Percentiles rank a stretch among this genome's conserved stretches.
phyloP scores from a whole-genome alignment of 2,888 invertebrate species.

The Caenorhabditis sinica region DNA sequence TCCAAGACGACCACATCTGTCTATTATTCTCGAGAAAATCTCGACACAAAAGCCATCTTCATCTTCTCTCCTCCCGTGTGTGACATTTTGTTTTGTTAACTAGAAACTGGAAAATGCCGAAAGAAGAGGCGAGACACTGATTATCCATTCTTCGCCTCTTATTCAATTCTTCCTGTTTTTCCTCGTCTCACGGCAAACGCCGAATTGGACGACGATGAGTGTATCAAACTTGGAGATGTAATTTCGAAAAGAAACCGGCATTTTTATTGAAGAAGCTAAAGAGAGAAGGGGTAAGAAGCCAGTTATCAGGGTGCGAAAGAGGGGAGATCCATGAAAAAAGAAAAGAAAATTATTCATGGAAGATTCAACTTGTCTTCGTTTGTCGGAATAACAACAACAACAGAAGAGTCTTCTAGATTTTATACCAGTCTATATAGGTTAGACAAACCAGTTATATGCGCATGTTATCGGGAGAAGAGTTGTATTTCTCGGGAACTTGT shows the following conservation, averaged over 20 bases:
- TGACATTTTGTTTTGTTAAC: slow-evolving; percentile 50
- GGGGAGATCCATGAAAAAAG: neutral
- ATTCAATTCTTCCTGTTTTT: slow-evolving; percentile 49
- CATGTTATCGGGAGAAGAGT: slow-evolving; percentile 40
- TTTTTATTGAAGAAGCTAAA: slow-evolving; percentile 13
- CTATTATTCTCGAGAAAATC: too few relatives aligned
- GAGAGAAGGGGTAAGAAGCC: slow-evolving; percentile 19
- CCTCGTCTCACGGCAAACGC: slow-evolving; percentile 6
- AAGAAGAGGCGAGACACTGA: slow-evolving; percentile 25
- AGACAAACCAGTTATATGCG: slow-evolving; percentile 59
- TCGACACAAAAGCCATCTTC: too few relatives aligned
- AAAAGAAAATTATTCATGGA: slow-evolving; percentile 17
- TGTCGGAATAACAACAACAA: slow-evolving; percentile 21
- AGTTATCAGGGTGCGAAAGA: slow-evolving; percentile 40
- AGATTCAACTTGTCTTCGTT: too few relatives aligned
- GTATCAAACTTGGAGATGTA: slow-evolving; percentile 39
- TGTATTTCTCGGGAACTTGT: slow-evolving; percentile 23
- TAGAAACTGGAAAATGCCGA: slow-evolving; percentile 43
- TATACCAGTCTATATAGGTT: slow-evolving; percentile 61
- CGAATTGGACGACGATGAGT: slow-evolving; percentile 38
- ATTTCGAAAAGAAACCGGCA: slow-evolving; percentile 28
- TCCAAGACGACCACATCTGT: too few relatives aligned
- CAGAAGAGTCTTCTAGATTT: slow-evolving; percentile 28
- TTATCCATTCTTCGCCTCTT: slow-evolving; percentile 32
- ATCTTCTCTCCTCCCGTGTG: neutral